Evolutionary conservation across 2,797 vertebrate genomes (phyloP).

Genomic region (Typhlichthys eigenmanni): DNA sequence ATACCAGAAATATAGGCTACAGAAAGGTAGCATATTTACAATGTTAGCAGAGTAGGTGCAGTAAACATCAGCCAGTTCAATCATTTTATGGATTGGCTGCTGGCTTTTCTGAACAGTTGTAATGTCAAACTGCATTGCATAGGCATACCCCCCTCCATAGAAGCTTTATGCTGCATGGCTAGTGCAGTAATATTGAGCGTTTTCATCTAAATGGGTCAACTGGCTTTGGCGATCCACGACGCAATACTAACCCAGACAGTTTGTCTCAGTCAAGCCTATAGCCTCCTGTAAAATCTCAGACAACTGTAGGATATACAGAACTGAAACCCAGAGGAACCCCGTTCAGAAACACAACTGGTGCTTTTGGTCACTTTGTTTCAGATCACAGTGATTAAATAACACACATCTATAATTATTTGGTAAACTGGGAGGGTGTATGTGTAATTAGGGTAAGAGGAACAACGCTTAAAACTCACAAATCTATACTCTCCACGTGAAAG

Average conservation of each 20-base stretch:
- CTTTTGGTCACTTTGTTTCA: constrained; percentile 30
- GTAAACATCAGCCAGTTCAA: too few species aligned
- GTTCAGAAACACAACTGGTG: not conserved
- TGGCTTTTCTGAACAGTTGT: too few species aligned
- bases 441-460: constrained; percentile 60
- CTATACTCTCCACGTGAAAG: constrained; percentile 46
- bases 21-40: too few species aligned
- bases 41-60: too few species aligned
- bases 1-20: too few species aligned
- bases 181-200: constrained; percentile 56
- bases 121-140: too few species aligned
- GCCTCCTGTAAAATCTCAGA: constrained; percentile 37
- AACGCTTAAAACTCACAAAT: constrained; percentile 49
- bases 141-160: not conserved
- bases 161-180: constrained; percentile 29
- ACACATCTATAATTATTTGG: constrained; percentile 27
- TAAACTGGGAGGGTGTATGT: constrained; percentile 20
- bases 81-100: too few species aligned
- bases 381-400: constrained; percentile 49
- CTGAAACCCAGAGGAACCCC: constrained; percentile 22
- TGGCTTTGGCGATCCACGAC: constrained; percentile 53
- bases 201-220: constrained; percentile 75
- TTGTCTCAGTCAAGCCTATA: constrained; percentile 47
- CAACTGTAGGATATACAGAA: constrained; percentile 26
- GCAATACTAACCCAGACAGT: constrained; percentile 58